A percentile compares a stretch with the other conserved stretches of the same genome.
Evolutionary conservation across 2,113 vertebrate species (phyloP).

Genomic region (Myodes glareolus): DNA sequence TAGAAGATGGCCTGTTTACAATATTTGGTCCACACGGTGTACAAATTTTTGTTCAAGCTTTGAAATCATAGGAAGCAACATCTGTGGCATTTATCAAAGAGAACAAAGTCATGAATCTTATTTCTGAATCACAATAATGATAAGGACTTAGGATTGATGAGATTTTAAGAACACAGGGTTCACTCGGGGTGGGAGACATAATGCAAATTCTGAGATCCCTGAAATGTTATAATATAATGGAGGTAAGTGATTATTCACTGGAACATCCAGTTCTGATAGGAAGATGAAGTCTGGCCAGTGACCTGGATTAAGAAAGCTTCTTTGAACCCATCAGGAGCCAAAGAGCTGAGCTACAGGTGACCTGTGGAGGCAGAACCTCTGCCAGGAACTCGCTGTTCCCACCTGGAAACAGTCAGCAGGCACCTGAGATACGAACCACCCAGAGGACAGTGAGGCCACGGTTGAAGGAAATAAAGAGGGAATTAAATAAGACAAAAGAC

Average conservation of each 20-base stretch:
- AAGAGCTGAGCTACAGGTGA: background rate
- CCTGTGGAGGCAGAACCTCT: background rate
- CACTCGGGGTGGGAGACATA: background rate
- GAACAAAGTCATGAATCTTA: conserved; percentile 23
- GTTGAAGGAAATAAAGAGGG: background rate
- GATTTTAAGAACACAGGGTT: conserved; percentile 24
- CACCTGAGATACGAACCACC: background rate
- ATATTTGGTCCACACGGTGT: background rate
- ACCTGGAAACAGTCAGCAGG: background rate
- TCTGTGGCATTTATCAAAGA: conserved; percentile 34
- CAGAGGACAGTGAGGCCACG: background rate
- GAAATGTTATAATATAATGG: conserved; percentile 15
- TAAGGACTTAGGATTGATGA: conserved; percentile 16
- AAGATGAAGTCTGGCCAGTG: background rate
- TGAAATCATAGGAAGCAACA: conserved; percentile 3
- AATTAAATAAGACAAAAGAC: background rate
- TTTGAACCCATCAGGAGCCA: background rate
- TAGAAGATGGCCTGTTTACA: background rate
- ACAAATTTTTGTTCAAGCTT: conserved; percentile 22
- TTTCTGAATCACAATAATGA: conserved; percentile 34
- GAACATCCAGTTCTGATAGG: background rate
- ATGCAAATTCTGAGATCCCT: background rate
- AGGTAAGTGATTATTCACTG: background rate
- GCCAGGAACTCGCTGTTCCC: background rate
- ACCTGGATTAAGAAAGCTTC: background rate